Evolutionary conservation across 2,888 invertebrate genomes (phyloP), one percentile per base, ranked within the genome.

Genomic region (Diabrotica balteata): DNA sequence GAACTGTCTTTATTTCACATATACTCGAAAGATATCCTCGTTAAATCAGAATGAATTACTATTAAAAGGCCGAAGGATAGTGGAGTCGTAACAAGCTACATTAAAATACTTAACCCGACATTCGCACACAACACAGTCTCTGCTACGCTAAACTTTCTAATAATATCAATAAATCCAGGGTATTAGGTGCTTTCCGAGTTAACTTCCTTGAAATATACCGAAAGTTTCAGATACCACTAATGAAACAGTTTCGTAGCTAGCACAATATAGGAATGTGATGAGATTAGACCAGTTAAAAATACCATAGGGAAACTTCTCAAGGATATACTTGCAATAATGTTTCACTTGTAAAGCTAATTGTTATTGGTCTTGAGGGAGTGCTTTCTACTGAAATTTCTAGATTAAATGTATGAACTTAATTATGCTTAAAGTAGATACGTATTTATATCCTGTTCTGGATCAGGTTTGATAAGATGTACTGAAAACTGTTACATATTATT

Each of bases 91-190:
- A 64, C 64, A 46, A 70, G 58, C 62, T 55, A 64, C 62, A 70
- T 70, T 65, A 62, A 67, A 70, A 67, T 67, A 67, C 70, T 57
- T 57, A 57, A 57, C 68, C 49, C 46, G 61, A 68, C 58, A 63
- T 46, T 61, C 60, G 43, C 49, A 62, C 61, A 57, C 53, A 69
- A 69, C 61, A 57, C 51, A 46, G 52, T 61, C 58, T 62, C 68
- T 47, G 63, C 67, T 59, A 62, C 69, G 67, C 67, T 68, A 59
- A 73, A 74, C 69, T 75, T 72, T 63, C 68, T 66, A 75, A 75
- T 75, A 73, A 73, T 75, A 72, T 75, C 74, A 68, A 75, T 75
- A 74, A 75, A 74, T 74, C 65, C 65, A 51, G 52, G 53, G 61
- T 63, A 67, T 69, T 66, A 67, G 72, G 65, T 63, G 64, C 63